A percentile compares a stretch with the other conserved stretches of the same genome.
phyloP scores from a whole-genome alignment of 2,888 invertebrate species.

The Acleris sparsana region DNA sequence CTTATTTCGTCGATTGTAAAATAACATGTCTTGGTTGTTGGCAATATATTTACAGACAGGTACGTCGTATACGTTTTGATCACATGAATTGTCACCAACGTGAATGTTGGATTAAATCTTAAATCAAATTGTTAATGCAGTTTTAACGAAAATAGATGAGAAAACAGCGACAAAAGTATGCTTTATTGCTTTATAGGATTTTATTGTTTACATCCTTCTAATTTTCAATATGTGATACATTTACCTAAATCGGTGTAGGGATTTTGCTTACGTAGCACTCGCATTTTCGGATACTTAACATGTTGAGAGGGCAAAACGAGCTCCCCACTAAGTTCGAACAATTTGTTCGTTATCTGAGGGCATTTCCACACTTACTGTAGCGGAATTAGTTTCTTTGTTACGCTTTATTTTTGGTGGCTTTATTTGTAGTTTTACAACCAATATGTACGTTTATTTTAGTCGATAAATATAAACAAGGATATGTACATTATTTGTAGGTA shows the following conservation, averaged over 20 bases:
- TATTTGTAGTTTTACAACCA: slow-evolving; percentile 13
- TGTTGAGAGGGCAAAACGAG: slow-evolving; percentile 15
- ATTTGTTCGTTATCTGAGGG: slow-evolving; percentile 2
- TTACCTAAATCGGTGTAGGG: slow-evolving; percentile 53
- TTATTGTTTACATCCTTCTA: slow-evolving; percentile 49
- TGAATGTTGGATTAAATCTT: too few species aligned
- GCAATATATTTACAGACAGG: neutral
- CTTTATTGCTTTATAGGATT: slow-evolving; percentile 20
- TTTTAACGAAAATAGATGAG: neutral
- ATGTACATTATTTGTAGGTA: slow-evolving; percentile 46
- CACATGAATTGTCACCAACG: too few species aligned
- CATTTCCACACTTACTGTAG: slow-evolving; percentile 17
- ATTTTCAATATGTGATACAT: slow-evolving; percentile 51
- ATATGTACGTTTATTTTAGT: slow-evolving; percentile 17
- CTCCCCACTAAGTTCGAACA: slow-evolving; percentile 2
- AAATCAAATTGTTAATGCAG: too few species aligned
- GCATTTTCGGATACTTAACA: slow-evolving; percentile 45
- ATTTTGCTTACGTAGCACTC: slow-evolving; percentile 56
- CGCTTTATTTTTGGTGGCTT: slow-evolving; percentile 27
- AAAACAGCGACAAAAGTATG: neutral
- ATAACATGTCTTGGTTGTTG: neutral
- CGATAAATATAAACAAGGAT: neutral
- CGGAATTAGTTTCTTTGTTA: slow-evolving; percentile 20
- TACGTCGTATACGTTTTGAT: neutral
- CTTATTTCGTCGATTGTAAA: slow-evolving; percentile 13